Base-by-base conservation (phyloP, 2,888 invertebrate species). In the Caradrina kadenii region DNA sequence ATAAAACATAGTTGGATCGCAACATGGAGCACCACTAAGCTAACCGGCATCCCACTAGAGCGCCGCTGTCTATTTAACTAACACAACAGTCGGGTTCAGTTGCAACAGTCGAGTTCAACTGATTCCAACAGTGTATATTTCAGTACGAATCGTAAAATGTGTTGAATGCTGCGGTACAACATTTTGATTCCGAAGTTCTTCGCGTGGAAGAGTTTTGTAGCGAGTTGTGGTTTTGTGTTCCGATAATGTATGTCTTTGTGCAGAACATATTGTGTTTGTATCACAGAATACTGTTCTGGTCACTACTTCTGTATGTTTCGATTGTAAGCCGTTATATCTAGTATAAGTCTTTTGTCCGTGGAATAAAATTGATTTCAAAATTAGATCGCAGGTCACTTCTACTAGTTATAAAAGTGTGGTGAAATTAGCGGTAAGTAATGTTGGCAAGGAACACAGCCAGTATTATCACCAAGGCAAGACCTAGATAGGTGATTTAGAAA, bases 91-190 rank as follows among this genome's bases (percentile, higher is more conserved):
- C 11, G 7, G 6, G 10, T 60, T n/a, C 49, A 59, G 8, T 15
- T 35, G 6, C 13, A 21, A 58, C 13, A 17, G 31, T 50, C 39
- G 22, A 59, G 53, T 56, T 42, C 19, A 54, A 62, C 61, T 58
- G 65, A 58, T 22, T 73, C 45, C 31, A 62, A 45, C 53, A 54
- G 39, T 59, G 48, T 42, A 11, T 42, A 61, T 52, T 53, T 61
- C 26, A 53, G 49, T 42, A 58, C 35, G 60, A 64, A 61, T 64
- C 49, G 13, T 15, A 49, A 56, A 53, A 52, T n/a, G 45, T 50
- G 42, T 45, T 45, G 8, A 13, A 39, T 39, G 11, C 39, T 39
- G 19, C 19, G 35, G 22, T 13, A 1, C 17, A 48, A 62, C 50
- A 62, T 66, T 52, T 59, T 48, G 15, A 42, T 45, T 49, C 5